A percentile compares a stretch with the other conserved stretches of the same genome.
phyloP scores from a whole-genome alignment of 2,888 invertebrate species.

The Amaurobius ferox region DNA sequence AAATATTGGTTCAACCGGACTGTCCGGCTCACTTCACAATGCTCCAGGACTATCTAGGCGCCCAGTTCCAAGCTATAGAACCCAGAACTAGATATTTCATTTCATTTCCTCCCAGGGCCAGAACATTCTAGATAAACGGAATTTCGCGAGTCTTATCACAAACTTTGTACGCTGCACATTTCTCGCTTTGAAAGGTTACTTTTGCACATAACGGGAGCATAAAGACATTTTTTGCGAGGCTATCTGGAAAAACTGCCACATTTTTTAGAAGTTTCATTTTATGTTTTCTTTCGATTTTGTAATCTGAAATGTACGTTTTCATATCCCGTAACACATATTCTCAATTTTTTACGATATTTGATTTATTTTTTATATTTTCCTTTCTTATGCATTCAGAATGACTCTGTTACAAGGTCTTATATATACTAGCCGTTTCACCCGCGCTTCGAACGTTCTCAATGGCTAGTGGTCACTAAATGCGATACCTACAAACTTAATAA shows the following conservation, averaged over 20 bases:
- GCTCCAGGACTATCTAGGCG: slow-evolving; percentile 38
- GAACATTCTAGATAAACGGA: slow-evolving; percentile 62
- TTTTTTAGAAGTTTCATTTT: slow-evolving; percentile 27
- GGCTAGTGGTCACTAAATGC: no score
- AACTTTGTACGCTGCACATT: slow-evolving; percentile 52
- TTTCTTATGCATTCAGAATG: not conserved
- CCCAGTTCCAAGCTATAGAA: slow-evolving; percentile 33
- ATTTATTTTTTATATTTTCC: not conserved
- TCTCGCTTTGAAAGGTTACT: slow-evolving; percentile 52
- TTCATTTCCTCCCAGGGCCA: slow-evolving; percentile 43
- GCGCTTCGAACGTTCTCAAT: no score
- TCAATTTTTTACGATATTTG: not conserved
- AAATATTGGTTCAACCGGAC: slow-evolving; percentile 62
- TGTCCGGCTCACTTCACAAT: slow-evolving; percentile 67
- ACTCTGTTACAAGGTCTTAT: not conserved
- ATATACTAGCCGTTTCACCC: no score
- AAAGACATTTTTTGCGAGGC: slow-evolving; percentile 23
- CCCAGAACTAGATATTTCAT: slow-evolving; percentile 62
- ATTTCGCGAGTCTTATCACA: slow-evolving; percentile 57
- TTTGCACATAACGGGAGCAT: slow-evolving; percentile 59
- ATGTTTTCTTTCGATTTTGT: slow-evolving; percentile 23
- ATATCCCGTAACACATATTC: not conserved
- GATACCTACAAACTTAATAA: no score
- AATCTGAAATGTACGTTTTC: slow-evolving; percentile 17
- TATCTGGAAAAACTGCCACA: not conserved